Conservation (phyloP, 1,140 invertebrate species). For the Palaemon carinicauda region DNA sequence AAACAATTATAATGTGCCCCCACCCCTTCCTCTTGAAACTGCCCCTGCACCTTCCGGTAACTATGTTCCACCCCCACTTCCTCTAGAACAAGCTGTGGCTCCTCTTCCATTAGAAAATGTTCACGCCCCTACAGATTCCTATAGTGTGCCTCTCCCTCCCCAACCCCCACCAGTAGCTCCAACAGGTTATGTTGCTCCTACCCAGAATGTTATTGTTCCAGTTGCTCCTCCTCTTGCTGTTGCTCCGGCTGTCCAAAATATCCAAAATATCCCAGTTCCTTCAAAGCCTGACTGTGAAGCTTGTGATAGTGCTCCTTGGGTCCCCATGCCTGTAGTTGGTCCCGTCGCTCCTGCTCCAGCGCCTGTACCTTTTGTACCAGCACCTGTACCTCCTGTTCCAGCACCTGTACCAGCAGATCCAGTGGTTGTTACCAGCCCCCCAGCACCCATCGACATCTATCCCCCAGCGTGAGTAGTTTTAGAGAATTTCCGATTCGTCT, state of each 20-base stretch:
- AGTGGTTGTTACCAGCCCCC: neutral
- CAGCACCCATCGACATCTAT: neutral
- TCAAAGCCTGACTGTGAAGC: constrained; percentile 7
- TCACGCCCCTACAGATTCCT: neutral
- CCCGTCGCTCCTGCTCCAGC: neutral
- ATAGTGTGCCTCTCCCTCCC: neutral
- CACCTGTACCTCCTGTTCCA: neutral
- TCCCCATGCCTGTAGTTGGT: neutral
- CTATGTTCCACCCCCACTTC: neutral
- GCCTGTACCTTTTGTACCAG: too few species aligned
- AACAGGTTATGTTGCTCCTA: neutral
- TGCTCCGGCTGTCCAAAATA: neutral
- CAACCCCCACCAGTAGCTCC: neutral
- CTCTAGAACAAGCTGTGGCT: neutral
- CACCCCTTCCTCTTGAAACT: neutral
- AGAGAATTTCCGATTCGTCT: too few species aligned
- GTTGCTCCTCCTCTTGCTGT: neutral
- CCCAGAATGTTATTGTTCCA: neutral
- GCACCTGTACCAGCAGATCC: neutral
- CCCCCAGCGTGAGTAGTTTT: constrained; percentile 9
- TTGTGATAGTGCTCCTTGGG: constrained; percentile 20
- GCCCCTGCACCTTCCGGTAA: neutral
- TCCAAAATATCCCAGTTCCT: neutral
- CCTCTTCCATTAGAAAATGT: neutral
- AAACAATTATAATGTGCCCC: too few species aligned